Conservation (phyloP, 2,888 invertebrate genomes). For the Melieria crassipennis region DNA sequence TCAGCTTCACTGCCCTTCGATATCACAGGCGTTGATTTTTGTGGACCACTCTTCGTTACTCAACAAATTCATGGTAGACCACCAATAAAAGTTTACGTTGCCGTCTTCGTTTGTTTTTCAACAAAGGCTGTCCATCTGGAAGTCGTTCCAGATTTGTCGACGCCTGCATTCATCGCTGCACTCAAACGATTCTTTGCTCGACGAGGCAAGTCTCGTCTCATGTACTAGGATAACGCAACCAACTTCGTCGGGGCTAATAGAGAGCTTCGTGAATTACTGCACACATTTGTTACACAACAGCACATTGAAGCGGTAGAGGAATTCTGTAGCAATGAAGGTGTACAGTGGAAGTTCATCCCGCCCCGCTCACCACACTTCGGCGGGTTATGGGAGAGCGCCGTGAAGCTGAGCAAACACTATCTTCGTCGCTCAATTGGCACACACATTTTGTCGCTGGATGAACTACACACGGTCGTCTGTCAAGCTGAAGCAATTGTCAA, state of each 20-base stretch:
- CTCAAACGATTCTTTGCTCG: conserved; percentile 23
- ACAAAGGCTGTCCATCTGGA: conserved; percentile 1
- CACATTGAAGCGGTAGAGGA: conserved; percentile 13
- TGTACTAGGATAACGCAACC: conserved; percentile 34
- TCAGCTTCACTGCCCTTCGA: no score
- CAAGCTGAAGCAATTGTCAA: conserved; percentile 34
- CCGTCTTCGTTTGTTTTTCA: conserved; percentile 2
- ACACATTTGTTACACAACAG: conserved; percentile 8
- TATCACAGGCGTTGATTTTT: no score
- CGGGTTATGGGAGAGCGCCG: conserved; percentile 38
- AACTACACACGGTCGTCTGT: conserved; percentile 31
- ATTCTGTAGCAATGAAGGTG: conserved; percentile 17
- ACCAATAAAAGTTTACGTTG: conserved; percentile 8
- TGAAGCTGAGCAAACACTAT: conserved; percentile 33
- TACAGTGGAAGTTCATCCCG: conserved; percentile 31
- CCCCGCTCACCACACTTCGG: conserved; percentile 37
- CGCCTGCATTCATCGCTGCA: conserved; percentile 17
- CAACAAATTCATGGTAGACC: no score
- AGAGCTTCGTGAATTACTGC: conserved; percentile 24
- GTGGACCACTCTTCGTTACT: no score
- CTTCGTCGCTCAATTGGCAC: conserved; percentile 10
- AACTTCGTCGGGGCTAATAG: conserved; percentile 37
- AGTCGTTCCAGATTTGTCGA: not conserved
- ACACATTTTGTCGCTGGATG: conserved; percentile 22
- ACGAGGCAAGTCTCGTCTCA: conserved; percentile 12